Evolutionary conservation across 2,113 vertebrate species (phyloP), one percentile per base, ranked within the genome.

Genomic region (Caracal caracal): DNA sequence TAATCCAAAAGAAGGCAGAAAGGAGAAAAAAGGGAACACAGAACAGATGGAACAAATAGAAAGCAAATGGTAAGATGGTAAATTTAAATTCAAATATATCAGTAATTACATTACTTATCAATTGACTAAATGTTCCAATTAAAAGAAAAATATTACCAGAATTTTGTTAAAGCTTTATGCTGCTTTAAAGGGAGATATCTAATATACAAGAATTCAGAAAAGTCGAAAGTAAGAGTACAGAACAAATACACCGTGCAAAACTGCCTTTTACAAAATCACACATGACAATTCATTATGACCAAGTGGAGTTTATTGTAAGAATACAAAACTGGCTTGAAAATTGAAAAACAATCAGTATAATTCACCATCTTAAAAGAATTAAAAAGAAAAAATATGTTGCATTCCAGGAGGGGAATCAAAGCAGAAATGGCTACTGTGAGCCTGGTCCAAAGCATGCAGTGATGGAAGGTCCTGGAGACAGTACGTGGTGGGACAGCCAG

Each of bases 61-160:
- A 56, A 56, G 19, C 56, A 56, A 56, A 56, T 56, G 56, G 19
- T 56, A 5, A 56, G 56, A 56, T 20, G 56, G 19, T 56, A 56
- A 56, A 56, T 53, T 53, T 56, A 56, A 56, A 56, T 56, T 56
- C 56, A 56, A 76, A 82, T 83, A 33, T 82, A 82, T 75, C 30
- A n/a, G 40, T 90, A 95, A 90, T 92, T 89, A 70, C 1, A 28
- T 88, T 88, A 66, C 89, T 94, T 92, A 16, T 76, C 83, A 90
- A 88, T 40, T 86, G 22, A 66, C 47, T 79, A 43, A 92, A 68
- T 87, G 10, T 37, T 75, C 30, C 30, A 92, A 61, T 81, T 92
- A 33, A 70, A 71, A 70, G 22, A 59, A 76, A 87, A 56, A 61
- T 49, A 65, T 75, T 51, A n/a, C 56, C 19, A 49, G 13, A 75